phyloP scores from a whole-genome alignment of 2,888 invertebrate species.

The Chalcis sispes region DNA sequence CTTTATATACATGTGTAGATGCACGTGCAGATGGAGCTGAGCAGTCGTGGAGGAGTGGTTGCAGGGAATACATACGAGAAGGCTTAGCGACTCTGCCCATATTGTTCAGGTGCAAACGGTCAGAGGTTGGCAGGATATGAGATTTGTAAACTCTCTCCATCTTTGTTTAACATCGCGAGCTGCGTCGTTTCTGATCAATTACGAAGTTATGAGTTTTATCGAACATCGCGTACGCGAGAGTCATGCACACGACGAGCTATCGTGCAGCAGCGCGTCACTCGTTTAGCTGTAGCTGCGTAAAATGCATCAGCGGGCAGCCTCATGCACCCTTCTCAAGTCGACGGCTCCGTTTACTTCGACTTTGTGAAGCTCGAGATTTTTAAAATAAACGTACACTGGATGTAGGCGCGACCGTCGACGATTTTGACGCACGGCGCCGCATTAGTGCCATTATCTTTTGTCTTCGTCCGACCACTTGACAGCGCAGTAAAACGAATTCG shows the following conservation, averaged over 20 bases:
- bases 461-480: not conserved
- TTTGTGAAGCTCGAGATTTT: too few relatives aligned
- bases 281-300: not conserved
- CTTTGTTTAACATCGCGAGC: not conserved
- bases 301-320: not conserved
- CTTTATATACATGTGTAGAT: not conserved
- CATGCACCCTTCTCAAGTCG: too few relatives aligned
- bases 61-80: too few relatives aligned
- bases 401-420: too few relatives aligned
- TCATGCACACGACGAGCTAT: not conserved
- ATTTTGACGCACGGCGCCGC: not conserved
- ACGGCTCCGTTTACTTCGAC: too few relatives aligned
- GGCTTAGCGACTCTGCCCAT: too few relatives aligned
- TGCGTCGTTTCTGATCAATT: conserved; percentile 40
- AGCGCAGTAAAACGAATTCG: conserved; percentile 1
- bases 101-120: not conserved
- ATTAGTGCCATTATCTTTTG: not conserved
- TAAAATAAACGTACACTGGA: too few relatives aligned
- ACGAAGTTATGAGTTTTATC: conserved; percentile 40
- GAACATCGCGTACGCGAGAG: conserved; percentile 30
- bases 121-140: too few relatives aligned
- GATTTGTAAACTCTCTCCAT: too few relatives aligned
- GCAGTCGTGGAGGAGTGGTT: too few relatives aligned
- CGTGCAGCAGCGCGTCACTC: not conserved
- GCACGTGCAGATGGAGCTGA: not conserved